Percentiles rank a stretch among this genome's conserved stretches.
Evolutionary conservation across 2,888 invertebrate genomes (phyloP).

Genomic region (Cephonodes hylas): DNA sequence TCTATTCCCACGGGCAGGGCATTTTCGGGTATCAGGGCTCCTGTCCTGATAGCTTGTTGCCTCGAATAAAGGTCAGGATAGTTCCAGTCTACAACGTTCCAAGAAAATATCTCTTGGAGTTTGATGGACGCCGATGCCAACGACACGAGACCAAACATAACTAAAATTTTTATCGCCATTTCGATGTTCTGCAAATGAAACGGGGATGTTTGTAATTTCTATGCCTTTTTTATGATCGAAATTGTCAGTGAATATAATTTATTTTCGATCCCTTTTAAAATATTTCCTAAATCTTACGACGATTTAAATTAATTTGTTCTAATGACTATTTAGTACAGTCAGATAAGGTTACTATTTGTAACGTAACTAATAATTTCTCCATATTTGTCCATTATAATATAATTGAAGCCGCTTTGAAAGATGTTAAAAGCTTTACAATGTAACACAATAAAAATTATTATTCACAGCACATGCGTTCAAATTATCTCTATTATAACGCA

Average conservation of each 20-base stretch:
- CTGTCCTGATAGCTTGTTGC: slow-evolving; percentile 83
- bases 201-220: background rate
- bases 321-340: background rate
- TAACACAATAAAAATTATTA: background rate
- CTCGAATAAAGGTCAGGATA: slow-evolving; percentile 84
- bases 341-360: background rate
- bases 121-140: slow-evolving; percentile 67
- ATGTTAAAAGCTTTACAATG: background rate
- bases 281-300: background rate
- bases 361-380: background rate
- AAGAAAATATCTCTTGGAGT: slow-evolving; percentile 86
- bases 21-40: slow-evolving; percentile 87
- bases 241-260: background rate
- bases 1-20: slow-evolving; percentile 91
- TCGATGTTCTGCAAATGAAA: slow-evolving; percentile 17
- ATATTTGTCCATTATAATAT: background rate
- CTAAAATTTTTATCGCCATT: slow-evolving; percentile 41
- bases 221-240: background rate
- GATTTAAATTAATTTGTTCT: background rate
- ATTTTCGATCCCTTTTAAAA: background rate
- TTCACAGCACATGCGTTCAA: background rate
- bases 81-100: slow-evolving; percentile 89
- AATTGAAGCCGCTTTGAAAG: background rate
- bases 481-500: background rate
- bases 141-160: slow-evolving; percentile 49